phyloP scores from a whole-genome alignment of 2,797 vertebrate species.

The Sibirionetta formosa region DNA sequence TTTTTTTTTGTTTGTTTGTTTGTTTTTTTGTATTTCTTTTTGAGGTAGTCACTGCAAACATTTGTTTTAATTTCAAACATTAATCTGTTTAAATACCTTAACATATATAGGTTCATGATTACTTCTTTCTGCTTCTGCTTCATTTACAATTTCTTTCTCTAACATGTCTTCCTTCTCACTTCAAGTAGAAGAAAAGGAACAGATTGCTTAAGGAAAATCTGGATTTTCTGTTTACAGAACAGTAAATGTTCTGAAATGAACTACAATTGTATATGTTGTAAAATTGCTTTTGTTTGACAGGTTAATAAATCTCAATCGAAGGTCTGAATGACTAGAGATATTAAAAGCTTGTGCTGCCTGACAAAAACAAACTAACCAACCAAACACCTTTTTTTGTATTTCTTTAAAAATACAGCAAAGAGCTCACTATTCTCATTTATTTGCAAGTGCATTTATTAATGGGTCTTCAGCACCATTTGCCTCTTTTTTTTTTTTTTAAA shows the following conservation, averaged over 20 bases:
- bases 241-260: conserved; percentile 57
- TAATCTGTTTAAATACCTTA: neutral
- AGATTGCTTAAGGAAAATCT: conserved; percentile 13
- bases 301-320: conserved; percentile 66
- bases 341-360: conserved; percentile 57
- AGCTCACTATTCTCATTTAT: neutral
- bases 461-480: neutral
- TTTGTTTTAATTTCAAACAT: neutral
- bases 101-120: neutral
- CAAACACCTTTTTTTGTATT: conserved; percentile 19
- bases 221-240: conserved; percentile 59
- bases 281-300: conserved; percentile 67
- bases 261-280: conserved; percentile 36
- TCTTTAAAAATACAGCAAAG: conserved; percentile 19
- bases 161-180: neutral
- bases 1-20: no score
- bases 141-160: neutral
- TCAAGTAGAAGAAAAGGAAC: neutral
- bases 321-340: conserved; percentile 48
- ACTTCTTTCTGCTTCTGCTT: neutral
- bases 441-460: neutral
- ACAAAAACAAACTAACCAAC: conserved; percentile 1
- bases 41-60: neutral
- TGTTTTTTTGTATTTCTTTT: neutral
- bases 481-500: neutral